Evolutionary conservation across 37 sponge, comb jelly and placozoan genomes (phyloP).

Genomic region (Bolinopsis microptera): DNA sequence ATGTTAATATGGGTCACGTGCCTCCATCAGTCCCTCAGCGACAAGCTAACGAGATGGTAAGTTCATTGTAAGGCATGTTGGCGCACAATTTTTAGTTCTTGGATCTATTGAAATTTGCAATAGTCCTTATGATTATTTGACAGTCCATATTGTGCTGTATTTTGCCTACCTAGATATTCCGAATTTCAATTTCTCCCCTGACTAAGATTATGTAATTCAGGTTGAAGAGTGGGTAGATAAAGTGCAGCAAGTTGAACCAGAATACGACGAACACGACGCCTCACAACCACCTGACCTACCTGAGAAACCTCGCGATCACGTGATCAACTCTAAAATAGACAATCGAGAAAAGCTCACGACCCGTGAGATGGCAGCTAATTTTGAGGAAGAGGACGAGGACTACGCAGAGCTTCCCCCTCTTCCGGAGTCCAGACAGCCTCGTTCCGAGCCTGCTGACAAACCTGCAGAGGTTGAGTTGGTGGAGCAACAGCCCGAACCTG

Average conservation of each 20-base stretch:
- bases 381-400: constrained; percentile 36
- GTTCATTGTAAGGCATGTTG: not conserved
- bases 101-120: too few species aligned
- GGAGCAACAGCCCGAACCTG: not conserved
- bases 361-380: not conserved
- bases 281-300: constrained; percentile 26
- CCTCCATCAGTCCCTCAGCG: constrained; percentile 34
- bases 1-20: constrained; percentile 25
- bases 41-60: constrained; percentile 15
- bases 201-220: too few species aligned
- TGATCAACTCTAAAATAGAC: not conserved
- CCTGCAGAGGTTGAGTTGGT: not conserved
- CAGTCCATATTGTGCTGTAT: not conserved
- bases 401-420: not conserved
- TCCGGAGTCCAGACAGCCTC: not conserved
- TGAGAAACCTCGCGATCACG: constrained; percentile 33
- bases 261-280: not conserved
- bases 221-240: constrained; percentile 64
- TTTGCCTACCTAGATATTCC: too few species aligned
- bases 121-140: too few species aligned
- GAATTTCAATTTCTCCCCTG: too few species aligned
- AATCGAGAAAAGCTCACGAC: too few species aligned
- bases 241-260: not conserved
- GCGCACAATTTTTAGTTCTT: too few species aligned
- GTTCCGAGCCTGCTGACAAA: not conserved